Evolutionary conservation across 2,888 invertebrate genomes (phyloP), one percentile per base, ranked within the genome.

Genomic region (Serrognathus titanus): DNA sequence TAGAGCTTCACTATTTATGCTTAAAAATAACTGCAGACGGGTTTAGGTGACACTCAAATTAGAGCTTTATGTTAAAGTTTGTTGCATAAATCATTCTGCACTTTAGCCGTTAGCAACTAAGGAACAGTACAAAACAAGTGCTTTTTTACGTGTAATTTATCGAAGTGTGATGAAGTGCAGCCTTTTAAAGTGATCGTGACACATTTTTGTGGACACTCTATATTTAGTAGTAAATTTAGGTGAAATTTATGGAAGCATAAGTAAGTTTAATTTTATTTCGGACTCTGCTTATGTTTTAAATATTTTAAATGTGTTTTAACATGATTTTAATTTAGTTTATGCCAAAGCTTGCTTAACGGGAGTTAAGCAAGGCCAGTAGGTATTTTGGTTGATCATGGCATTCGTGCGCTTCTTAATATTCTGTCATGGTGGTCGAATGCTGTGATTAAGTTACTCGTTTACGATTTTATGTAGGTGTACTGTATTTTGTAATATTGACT

Each of bases 281-380:
- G 63, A 64, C 64, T 58, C 59, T 63, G 61, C 67, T 68, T 65
- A 61, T 65, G 61, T 64, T 6, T 31, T 31, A 64, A 61, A 60
- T 52, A 63, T 63, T 68, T 69, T 67, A 63, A 69, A 72, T 70
- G 71, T 71, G 70, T 71, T 71, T 71, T 71, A 70, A 69, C 66
- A 69, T 61, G 57, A 48, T 58, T 49, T 58, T 63, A 66, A 12
- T 40, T 40, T 12, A 43, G 43, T 43, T 9, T 43, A 43, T 43
- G 43, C 66, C 64, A 67, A 67, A 69, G 64, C 69, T 72, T 71
- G 67, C 66, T 68, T 67, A 61, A 57, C 47, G 48, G 47, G 54
- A 52, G 43, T 59, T 57, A 63, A 63, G 67, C 63, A 68, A 68
- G 64, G 58, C 51, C 60, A 62, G 60, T 66, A 64, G 64, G 63